Percentiles rank a stretch among this genome's conserved stretches.
Conservation (phyloP, 2,113 vertebrate genomes). For the Nibea coibor region DNA sequence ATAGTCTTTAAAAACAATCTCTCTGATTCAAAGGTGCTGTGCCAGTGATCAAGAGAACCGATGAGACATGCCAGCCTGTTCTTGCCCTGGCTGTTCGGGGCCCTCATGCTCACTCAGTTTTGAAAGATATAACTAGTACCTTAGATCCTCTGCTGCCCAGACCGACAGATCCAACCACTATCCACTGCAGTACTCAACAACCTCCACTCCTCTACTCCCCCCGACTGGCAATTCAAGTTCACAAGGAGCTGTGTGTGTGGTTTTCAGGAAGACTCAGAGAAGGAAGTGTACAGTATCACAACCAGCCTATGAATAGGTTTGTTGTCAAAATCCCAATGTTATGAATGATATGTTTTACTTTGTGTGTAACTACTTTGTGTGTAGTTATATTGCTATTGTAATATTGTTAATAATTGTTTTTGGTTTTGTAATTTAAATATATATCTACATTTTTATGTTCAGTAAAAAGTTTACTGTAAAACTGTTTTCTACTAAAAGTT, state of each 20-base stretch:
- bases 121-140: constrained; percentile 67
- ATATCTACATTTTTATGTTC: no score
- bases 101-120: constrained; percentile 53
- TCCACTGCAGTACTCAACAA: constrained; percentile 39
- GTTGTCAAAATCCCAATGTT: constrained; percentile 7
- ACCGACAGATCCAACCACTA: constrained; percentile 16
- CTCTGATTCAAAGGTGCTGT: constrained; percentile 65
- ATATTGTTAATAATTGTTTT: no score
- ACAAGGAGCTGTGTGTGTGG: constrained; percentile 82
- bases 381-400: no score
- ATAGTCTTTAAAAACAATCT: not conserved
- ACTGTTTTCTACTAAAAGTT: not conserved
- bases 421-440: no score
- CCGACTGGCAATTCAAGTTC: constrained; percentile 26
- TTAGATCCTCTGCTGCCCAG: constrained; percentile 54
- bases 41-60: constrained; percentile 30
- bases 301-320: constrained; percentile 31
- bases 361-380: not conserved
- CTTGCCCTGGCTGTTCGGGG: constrained; percentile 79
- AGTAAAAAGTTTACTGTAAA: not conserved
- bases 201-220: constrained; percentile 55
- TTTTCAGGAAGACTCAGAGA: constrained; percentile 79
- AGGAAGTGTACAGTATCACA: constrained; percentile 10
- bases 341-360: not conserved
- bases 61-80: constrained; percentile 38